A percentile compares a stretch with the other conserved stretches of the same genome.
Evolutionary conservation across 2,888 invertebrate species (phyloP).

Genomic region (Pollenia amentaria): DNA sequence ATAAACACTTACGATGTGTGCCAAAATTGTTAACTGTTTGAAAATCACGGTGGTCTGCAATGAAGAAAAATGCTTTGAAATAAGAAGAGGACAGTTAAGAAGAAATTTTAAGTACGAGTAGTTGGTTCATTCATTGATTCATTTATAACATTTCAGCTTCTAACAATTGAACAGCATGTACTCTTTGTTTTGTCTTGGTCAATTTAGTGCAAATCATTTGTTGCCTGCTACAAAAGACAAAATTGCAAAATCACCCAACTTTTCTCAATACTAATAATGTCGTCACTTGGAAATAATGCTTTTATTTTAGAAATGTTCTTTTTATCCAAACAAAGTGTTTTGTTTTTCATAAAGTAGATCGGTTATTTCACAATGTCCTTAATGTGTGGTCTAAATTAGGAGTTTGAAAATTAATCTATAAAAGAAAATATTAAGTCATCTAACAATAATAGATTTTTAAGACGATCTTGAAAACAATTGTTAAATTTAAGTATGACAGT

Average conservation of each 20-base stretch:
- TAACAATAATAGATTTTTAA: constrained; percentile 6
- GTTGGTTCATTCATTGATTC: constrained; percentile 18
- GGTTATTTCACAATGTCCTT: constrained; percentile 10
- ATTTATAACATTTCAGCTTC: neutral
- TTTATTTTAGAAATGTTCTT: neutral
- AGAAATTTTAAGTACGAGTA: constrained; percentile 42
- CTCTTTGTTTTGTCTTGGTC: constrained; percentile 54
- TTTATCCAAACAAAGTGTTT: neutral
- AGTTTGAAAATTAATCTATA: constrained; percentile 5
- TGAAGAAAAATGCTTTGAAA: constrained; percentile 2
- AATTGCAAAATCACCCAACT: constrained; percentile 30
- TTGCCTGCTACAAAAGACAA: neutral
- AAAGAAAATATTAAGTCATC: constrained; percentile 46
- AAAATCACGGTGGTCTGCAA: constrained; percentile 44
- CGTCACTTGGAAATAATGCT: constrained; percentile 34
- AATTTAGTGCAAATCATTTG: constrained; percentile 60
- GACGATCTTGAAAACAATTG: neutral
- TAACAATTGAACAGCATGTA: constrained; percentile 62
- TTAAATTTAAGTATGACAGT: neutral
- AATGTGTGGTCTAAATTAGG: constrained; percentile 62
- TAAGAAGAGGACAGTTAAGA: neutral
- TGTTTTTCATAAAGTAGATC: neutral
- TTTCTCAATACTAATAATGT: constrained; percentile 60
- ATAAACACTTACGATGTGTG: neutral
- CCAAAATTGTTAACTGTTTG: neutral